phyloP scores from a whole-genome alignment of 2,113 vertebrate species.

The Triplophysa rosa region DNA sequence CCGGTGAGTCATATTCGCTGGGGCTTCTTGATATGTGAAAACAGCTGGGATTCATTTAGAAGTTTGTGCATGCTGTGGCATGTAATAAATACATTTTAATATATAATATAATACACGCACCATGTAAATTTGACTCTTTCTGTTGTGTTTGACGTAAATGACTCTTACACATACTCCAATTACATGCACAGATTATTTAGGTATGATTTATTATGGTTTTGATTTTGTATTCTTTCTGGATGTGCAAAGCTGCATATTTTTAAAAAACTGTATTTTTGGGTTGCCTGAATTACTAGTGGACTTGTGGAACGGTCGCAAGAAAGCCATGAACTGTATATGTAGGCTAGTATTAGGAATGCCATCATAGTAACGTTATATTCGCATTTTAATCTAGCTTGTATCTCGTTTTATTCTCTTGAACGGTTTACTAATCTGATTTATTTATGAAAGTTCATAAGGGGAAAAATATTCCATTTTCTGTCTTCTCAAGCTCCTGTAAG shows the following conservation, averaged over 20 bases:
- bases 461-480: not conserved
- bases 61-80: constrained; percentile 23
- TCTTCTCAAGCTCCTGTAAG: not conserved
- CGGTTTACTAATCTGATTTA: not conserved
- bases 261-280: too few relatives aligned
- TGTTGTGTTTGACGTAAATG: not conserved
- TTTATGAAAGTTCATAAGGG: not conserved
- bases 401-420: not conserved
- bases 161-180: not conserved
- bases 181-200: not conserved
- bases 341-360: too few relatives aligned
- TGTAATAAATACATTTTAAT: constrained; percentile 25
- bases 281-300: too few relatives aligned
- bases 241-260: not conserved
- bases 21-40: constrained; percentile 15
- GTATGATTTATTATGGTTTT: not conserved
- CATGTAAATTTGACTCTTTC: constrained; percentile 2
- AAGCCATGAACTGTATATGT: too few relatives aligned
- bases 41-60: constrained; percentile 10
- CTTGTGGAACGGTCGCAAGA: too few relatives aligned
- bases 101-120: too few relatives aligned
- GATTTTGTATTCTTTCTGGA: not conserved
- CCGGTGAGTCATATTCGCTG: constrained; percentile 23
- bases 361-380: too few relatives aligned
- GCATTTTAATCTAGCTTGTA: not conserved